A percentile compares a stretch with the other conserved stretches of the same genome.
These are phyloP conservation scores for mouse (Mus musculus) DNA, from an alignment of 2,113 vertebrate species.

Conservation along the genomic window DNA sequence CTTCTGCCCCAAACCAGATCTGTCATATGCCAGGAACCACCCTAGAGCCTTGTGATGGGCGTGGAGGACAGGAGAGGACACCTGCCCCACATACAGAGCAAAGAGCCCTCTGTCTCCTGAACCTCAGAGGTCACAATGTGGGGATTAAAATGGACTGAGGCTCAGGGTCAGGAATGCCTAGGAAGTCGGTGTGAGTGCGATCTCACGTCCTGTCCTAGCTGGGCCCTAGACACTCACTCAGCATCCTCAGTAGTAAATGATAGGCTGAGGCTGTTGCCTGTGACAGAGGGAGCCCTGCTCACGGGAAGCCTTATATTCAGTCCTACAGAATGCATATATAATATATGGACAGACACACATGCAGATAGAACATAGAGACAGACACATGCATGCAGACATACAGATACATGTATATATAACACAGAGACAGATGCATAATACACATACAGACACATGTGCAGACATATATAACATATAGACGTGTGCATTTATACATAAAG, in stretches of 20 bases:
- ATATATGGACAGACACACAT: not conserved
- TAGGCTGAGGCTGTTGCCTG: not conserved
- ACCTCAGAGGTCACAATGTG: no score
- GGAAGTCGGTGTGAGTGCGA: no score
- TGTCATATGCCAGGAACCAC: not conserved
- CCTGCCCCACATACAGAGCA: not conserved
- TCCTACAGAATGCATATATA: not conserved
- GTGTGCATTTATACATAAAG: not conserved
- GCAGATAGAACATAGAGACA: not conserved
- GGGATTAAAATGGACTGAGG: not conserved
- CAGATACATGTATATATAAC: not conserved
- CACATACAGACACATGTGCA: not conserved
- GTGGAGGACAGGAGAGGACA: not conserved
- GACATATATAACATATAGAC: not conserved
- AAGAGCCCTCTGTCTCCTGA: not conserved
- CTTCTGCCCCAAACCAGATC: not conserved
- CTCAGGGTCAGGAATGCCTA: not conserved
- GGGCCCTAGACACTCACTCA: not conserved
- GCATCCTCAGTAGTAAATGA: not conserved
- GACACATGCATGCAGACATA: not conserved
- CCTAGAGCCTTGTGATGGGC: not conserved
- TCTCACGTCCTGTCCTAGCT: no score
- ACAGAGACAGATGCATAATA: not conserved
- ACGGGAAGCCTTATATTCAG: not conserved
- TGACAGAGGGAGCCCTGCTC: not conserved